A percentile compares a stretch with the other conserved stretches of the same genome.
phyloP scores from a whole-genome alignment of 1,140 invertebrate species.

The Pollicipes pollicipes region DNA sequence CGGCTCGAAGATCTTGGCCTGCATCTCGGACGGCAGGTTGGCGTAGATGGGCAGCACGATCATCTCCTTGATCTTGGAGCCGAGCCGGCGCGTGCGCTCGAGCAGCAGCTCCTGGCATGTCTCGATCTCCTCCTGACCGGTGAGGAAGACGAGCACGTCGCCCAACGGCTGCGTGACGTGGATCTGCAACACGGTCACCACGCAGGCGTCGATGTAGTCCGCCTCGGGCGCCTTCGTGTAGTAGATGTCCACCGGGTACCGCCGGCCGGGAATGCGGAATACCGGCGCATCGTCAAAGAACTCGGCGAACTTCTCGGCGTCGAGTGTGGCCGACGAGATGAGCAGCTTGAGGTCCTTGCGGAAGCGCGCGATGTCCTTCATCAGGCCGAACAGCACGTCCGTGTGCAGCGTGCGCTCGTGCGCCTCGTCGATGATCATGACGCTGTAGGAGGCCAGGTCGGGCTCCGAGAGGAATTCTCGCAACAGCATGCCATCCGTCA shows the following conservation, averaged over 20 bases:
- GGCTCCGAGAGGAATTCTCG: constrained; percentile 95
- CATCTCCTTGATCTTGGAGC: constrained; percentile 81
- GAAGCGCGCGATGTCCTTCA: constrained; percentile 94
- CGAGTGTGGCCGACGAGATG: constrained; percentile 93
- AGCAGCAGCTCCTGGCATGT: constrained; percentile 81
- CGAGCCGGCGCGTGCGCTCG: constrained; percentile 73
- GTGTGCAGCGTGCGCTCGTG: constrained; percentile 96
- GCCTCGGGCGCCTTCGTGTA: constrained; percentile 98
- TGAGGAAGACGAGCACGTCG: constrained; percentile 92
- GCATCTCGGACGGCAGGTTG: constrained; percentile 95
- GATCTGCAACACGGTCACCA: constrained; percentile 92
- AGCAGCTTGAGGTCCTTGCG: constrained; percentile 84
- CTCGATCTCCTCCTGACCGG: constrained; percentile 89
- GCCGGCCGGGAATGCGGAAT: constrained; percentile 78
- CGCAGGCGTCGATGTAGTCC: constrained; percentile 93
- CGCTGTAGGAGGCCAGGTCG: constrained; percentile 78
- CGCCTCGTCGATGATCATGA: constrained; percentile 98
- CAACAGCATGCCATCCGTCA: constrained; percentile 97
- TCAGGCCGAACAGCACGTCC: constrained; percentile 93
- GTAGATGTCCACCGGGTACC: constrained; percentile 83
- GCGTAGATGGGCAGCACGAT: constrained; percentile 93
- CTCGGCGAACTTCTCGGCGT: constrained; percentile 93
- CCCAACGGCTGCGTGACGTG: constrained; percentile 89
- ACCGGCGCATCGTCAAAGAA: constrained; percentile 99
- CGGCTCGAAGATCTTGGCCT: constrained; percentile 93